phyloP scores from a whole-genome alignment of 37 sponge, comb jelly and placozoan genomes.

The Haliclona indistincta region DNA sequence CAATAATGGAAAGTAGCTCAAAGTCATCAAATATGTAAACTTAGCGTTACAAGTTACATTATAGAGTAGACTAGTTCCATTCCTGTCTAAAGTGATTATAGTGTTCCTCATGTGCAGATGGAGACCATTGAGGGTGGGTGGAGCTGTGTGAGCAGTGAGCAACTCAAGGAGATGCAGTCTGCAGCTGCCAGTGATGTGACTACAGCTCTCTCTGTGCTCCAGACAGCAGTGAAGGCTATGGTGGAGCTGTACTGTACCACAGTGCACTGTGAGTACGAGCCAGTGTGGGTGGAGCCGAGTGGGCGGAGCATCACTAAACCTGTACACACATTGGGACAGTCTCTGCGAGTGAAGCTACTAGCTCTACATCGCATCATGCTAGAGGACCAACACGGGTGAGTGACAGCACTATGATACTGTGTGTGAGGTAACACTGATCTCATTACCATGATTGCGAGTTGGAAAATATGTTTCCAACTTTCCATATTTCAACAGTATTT shows the following conservation, averaged over 20 bases:
- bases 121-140: neutral
- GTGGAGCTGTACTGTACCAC: constrained; percentile 49
- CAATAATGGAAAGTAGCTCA: too few relatives aligned
- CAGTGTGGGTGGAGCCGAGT: constrained; percentile 16
- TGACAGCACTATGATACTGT: neutral
- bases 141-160: neutral
- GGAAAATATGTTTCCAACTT: too few relatives aligned
- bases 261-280: constrained; percentile 32
- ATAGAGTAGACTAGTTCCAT: too few relatives aligned
- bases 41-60: too few relatives aligned
- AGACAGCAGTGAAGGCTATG: constrained; percentile 3
- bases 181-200: neutral
- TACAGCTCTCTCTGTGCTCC: constrained; percentile 21
- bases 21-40: too few relatives aligned
- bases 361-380: constrained; percentile 41
- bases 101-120: neutral
- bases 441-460: too few relatives aligned
- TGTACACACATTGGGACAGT: neutral
- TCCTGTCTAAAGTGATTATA: too few relatives aligned
- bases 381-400: constrained; percentile 21
- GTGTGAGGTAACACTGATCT: neutral
- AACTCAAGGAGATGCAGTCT: neutral
- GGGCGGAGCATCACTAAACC: neutral
- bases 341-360: constrained; percentile 34
- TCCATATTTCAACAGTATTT: too few relatives aligned